These are phyloP conservation scores for Premnoplex brunnescens DNA, from an alignment of 2,797 vertebrate genomes.

Conservation along the genomic window DNA sequence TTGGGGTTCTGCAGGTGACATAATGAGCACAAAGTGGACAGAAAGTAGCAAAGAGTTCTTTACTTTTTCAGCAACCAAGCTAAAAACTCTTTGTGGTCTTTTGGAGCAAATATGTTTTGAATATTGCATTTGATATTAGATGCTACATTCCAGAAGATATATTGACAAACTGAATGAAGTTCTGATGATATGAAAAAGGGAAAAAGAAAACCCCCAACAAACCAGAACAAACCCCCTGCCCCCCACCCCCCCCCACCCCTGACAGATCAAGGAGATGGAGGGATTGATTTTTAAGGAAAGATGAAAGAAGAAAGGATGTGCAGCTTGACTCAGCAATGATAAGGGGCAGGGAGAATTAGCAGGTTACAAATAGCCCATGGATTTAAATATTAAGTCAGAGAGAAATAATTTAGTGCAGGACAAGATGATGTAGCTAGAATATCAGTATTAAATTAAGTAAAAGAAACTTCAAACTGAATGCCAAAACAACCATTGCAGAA, in stretches of 20 bases:
- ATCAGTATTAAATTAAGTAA: not conserved
- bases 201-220: accelerated
- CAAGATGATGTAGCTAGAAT: not conserved
- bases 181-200: not conserved
- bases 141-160: not conserved
- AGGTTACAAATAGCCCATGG: not conserved
- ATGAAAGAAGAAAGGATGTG: not conserved
- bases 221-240: not conserved
- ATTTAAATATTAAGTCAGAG: not conserved
- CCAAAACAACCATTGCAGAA: not conserved
- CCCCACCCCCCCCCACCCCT: no score
- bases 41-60: not conserved
- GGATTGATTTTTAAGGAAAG: slow-evolving; percentile 5
- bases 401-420: not conserved
- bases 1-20: not conserved
- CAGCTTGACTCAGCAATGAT: not conserved
- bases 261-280: not conserved
- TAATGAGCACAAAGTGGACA: not conserved
- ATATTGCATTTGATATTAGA: not conserved
- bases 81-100: not conserved
- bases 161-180: not conserved
- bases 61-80: not conserved
- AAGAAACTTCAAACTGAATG: not conserved
- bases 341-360: not conserved
- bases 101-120: not conserved